Conservation (phyloP, 2,797 vertebrate genomes). For the Pangasius mekongensis region DNA sequence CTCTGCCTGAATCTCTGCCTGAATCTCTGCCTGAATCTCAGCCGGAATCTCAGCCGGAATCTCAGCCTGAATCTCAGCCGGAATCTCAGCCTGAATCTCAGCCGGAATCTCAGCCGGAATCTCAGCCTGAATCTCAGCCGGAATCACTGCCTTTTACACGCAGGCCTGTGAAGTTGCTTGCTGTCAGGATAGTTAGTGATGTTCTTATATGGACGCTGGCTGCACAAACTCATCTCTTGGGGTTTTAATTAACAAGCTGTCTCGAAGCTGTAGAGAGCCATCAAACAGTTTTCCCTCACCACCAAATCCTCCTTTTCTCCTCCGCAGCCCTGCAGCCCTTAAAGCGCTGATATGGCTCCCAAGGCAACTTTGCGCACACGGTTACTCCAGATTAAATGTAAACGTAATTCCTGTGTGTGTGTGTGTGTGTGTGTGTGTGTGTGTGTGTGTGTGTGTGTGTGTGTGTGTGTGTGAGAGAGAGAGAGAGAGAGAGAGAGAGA, state of each 20-base stretch:
- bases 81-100: no score
- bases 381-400: slow-evolving; percentile 41
- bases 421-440: slow-evolving; percentile 26
- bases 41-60: no score
- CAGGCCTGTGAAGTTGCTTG: slow-evolving; percentile 78
- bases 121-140: no score
- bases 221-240: slow-evolving; percentile 80
- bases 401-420: slow-evolving; percentile 17
- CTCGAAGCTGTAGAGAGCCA: slow-evolving; percentile 78
- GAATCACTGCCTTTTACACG: slow-evolving; percentile 23
- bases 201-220: slow-evolving; percentile 81
- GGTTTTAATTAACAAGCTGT: slow-evolving; percentile 85
- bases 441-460: background rate
- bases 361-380: slow-evolving; percentile 61
- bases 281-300: slow-evolving; percentile 70
- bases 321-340: slow-evolving; percentile 66
- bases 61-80: no score
- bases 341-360: slow-evolving; percentile 67
- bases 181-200: slow-evolving; percentile 82
- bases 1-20: no score
- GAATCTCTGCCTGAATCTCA: no score
- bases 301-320: slow-evolving; percentile 66
- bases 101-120: no score
- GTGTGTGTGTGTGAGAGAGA: background rate
- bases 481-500: background rate